Conservation (phyloP, 2,888 invertebrate species). For the Dasypogon diadema region DNA sequence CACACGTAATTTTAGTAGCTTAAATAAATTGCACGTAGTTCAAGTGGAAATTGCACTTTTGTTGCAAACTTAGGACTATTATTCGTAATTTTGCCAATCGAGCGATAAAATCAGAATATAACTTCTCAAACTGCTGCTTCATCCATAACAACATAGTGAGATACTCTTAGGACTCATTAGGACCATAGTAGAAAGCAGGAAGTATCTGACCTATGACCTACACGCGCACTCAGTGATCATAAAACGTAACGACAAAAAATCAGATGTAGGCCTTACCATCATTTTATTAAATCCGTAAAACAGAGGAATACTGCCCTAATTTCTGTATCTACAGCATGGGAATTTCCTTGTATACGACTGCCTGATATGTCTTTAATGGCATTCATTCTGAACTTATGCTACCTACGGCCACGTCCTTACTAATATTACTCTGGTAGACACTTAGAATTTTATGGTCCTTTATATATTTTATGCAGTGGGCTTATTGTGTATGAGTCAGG, state of each 20-base stretch:
- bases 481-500: background rate
- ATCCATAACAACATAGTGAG: background rate
- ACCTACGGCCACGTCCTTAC: background rate
- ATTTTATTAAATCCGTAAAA: slow-evolving; percentile 46
- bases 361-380: slow-evolving; percentile 38
- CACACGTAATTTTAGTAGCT: no score
- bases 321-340: background rate
- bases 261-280: slow-evolving; percentile 12
- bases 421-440: background rate
- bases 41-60: no score
- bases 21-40: no score
- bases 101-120: slow-evolving; percentile 7
- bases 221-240: slow-evolving; percentile 17
- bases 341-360: background rate
- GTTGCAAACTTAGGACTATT: no score
- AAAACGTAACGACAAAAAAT: slow-evolving; percentile 42
- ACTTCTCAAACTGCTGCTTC: background rate
- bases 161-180: background rate
- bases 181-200: background rate
- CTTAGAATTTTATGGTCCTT: background rate
- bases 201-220: background rate
- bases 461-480: background rate
- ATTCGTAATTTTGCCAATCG: no score
- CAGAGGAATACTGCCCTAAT: slow-evolving; percentile 9
- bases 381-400: slow-evolving; percentile 6